Percentiles rank a stretch among this genome's conserved stretches.
phyloP scores from a whole-genome alignment of 2,888 invertebrate genomes.

The Cheilosia grossa region DNA sequence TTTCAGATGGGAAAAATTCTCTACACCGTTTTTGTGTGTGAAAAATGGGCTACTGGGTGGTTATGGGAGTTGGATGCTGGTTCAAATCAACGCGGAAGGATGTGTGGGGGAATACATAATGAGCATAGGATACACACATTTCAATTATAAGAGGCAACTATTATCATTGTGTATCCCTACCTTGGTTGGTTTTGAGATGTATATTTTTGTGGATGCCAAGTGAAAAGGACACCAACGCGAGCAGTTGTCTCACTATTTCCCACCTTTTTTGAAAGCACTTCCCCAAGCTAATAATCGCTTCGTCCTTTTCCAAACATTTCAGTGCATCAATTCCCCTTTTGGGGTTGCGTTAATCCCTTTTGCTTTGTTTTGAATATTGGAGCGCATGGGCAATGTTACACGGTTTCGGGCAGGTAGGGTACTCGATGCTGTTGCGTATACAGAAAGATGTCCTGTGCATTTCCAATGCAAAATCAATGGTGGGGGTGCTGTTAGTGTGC shows the following conservation, averaged over 20 bases:
- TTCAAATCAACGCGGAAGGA: constrained; percentile 38
- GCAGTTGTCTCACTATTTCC: constrained; percentile 25
- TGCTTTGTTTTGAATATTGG: constrained; percentile 60
- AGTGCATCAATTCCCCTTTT: constrained; percentile 52
- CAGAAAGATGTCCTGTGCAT: constrained; percentile 37
- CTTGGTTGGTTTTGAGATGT: constrained; percentile 17
- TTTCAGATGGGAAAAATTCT: constrained; percentile 69
- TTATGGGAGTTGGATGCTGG: neutral
- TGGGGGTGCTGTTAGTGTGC: neutral
- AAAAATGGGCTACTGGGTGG: constrained; percentile 70
- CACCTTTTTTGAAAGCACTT: constrained; percentile 5
- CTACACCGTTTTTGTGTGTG: constrained; percentile 58
- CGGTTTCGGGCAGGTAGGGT: constrained; percentile 55
- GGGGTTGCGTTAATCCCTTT: constrained; percentile 1
- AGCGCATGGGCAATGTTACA: constrained; percentile 54
- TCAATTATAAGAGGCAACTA: constrained; percentile 58
- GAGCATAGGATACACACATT: constrained; percentile 70
- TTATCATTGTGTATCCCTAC: constrained; percentile 44
- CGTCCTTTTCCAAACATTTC: constrained; percentile 73
- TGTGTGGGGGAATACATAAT: constrained; percentile 62
- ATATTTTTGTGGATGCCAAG: constrained; percentile 53
- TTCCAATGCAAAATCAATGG: constrained; percentile 8
- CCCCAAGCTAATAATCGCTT: constrained; percentile 15
- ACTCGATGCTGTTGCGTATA: constrained; percentile 55
- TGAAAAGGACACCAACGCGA: constrained; percentile 1